A percentile compares a stretch with the other conserved stretches of the same genome.
These are phyloP conservation scores for Neoscelio sp. DNA, from an alignment of 2,888 invertebrate genomes.

Conservation along the genomic window DNA sequence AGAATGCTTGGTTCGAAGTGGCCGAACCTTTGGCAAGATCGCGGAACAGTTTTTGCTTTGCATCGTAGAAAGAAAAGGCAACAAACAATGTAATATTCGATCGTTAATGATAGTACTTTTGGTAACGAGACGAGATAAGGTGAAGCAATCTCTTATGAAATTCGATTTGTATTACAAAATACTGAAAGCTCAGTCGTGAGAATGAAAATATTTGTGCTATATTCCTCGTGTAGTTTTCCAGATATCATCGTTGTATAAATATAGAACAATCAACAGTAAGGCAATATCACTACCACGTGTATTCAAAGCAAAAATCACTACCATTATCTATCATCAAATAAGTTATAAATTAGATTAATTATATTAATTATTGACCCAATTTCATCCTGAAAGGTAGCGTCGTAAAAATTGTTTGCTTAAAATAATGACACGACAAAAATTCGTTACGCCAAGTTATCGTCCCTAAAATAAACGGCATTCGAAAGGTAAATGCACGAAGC, in stretches of 20 bases:
- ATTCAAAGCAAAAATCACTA: too few relatives aligned
- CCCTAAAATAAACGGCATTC: conserved; percentile 59
- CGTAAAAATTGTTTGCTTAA: conserved; percentile 5
- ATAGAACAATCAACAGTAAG: too few relatives aligned
- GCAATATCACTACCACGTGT: too few relatives aligned
- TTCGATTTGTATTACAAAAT: conserved; percentile 34
- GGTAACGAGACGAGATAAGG: conserved; percentile 14
- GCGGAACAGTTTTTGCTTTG: conserved; percentile 28
- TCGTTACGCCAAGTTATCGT: conserved; percentile 41
- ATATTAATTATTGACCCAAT: too few relatives aligned
- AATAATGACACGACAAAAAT: conserved; percentile 49
- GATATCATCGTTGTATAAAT: too few relatives aligned
- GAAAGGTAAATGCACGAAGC: conserved; percentile 60
- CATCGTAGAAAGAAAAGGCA: conserved; percentile 9
- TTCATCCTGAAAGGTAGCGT: too few relatives aligned
- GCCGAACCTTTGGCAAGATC: conserved; percentile 9
- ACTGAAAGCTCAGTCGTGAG: too few relatives aligned
- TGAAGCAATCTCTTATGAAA: conserved; percentile 36
- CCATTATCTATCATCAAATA: too few relatives aligned
- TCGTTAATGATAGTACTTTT: conserved; percentile 43
- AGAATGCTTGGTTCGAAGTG: conserved; percentile 8
- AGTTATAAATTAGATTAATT: too few relatives aligned
- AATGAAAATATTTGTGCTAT: too few relatives aligned
- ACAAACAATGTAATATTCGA: conserved; percentile 9
- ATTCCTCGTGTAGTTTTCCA: too few relatives aligned